These are phyloP conservation scores for Catamblyrhynchus diadema DNA, from an alignment of 2,797 vertebrate genomes.

Conservation along the genomic window DNA sequence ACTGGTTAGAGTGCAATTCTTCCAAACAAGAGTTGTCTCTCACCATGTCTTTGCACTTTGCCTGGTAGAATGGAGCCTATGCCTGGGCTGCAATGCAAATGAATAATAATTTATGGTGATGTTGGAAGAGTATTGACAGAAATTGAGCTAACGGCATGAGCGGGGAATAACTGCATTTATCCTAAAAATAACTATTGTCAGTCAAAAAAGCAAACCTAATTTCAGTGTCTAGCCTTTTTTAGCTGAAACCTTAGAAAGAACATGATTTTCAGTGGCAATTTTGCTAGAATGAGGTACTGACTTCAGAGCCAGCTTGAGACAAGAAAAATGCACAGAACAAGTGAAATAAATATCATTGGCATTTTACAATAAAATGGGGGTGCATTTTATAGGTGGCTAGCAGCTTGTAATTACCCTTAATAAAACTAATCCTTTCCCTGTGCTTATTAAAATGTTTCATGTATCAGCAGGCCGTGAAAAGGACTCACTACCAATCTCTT, in stretches of 20 bases:
- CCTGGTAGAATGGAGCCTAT: not conserved
- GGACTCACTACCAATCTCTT: not conserved
- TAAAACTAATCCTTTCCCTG: slow-evolving; percentile 57
- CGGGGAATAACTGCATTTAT: not conserved
- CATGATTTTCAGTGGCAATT: not conserved
- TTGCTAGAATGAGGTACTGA: not conserved
- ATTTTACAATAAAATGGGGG: slow-evolving; percentile 22
- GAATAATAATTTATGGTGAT: slow-evolving; percentile 2
- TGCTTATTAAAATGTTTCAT: slow-evolving; percentile 52
- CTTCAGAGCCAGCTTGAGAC: not conserved
- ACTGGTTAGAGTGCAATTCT: not conserved
- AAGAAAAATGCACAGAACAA: not conserved
- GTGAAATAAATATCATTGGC: slow-evolving; percentile 37
- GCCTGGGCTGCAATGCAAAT: not conserved
- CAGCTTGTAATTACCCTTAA: slow-evolving; percentile 53
- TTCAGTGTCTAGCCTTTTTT: slow-evolving; percentile 2
- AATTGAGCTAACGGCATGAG: not conserved
- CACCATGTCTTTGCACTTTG: slow-evolving; percentile 19
- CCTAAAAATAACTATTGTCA: slow-evolving; percentile 24
- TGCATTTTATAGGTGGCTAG: slow-evolving; percentile 51
- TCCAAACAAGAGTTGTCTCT: slow-evolving; percentile 23
- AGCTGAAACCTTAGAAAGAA: not conserved
- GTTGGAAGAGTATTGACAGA: slow-evolving; percentile 23
- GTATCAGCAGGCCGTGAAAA: slow-evolving; percentile 4
- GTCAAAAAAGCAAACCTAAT: not conserved